phyloP scores from a whole-genome alignment of 2,888 invertebrate genomes.

The Corythucha ciliata region DNA sequence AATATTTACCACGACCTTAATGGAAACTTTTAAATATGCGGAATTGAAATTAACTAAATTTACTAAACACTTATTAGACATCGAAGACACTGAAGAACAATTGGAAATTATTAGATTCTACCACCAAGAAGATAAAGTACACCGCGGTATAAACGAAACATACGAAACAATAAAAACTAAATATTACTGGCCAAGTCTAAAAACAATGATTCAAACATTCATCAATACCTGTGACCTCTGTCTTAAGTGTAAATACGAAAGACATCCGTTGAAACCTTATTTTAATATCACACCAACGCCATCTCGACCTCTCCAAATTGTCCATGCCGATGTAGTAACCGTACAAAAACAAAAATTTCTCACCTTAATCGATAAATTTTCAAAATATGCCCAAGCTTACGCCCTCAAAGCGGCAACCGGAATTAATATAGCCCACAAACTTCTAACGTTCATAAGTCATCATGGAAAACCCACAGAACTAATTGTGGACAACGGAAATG shows the following conservation, averaged over 20 bases:
- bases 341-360: conserved; percentile 17
- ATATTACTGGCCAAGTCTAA: conserved; percentile 22
- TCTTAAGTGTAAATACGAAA: conserved; percentile 12
- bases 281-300: conserved; percentile 10
- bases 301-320: conserved; percentile 9
- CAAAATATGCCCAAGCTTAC: conserved; percentile 16
- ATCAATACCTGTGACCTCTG: conserved; percentile 20
- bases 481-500: conserved; percentile 17
- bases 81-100: neutral
- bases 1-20: neutral
- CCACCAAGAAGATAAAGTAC: conserved; percentile 2
- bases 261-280: conserved; percentile 13
- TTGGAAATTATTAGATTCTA: neutral
- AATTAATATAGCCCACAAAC: conserved; percentile 10
- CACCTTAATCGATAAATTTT: conserved; percentile 15
- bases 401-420: neutral
- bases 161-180: conserved; percentile 16
- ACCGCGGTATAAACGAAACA: conserved; percentile 20
- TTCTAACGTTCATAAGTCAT: conserved; percentile 14
- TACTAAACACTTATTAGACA: conserved; percentile 8
- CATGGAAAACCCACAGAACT: conserved; percentile 14
- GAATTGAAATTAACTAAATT: conserved; percentile 10
- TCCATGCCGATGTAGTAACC: conserved; percentile 12
- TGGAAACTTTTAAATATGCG: neutral
- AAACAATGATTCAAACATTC: conserved; percentile 1